Percentiles rank a stretch among this genome's conserved stretches.
Evolutionary conservation across 2,113 vertebrate genomes (phyloP).

Genomic region (Phainopepla nitens): DNA sequence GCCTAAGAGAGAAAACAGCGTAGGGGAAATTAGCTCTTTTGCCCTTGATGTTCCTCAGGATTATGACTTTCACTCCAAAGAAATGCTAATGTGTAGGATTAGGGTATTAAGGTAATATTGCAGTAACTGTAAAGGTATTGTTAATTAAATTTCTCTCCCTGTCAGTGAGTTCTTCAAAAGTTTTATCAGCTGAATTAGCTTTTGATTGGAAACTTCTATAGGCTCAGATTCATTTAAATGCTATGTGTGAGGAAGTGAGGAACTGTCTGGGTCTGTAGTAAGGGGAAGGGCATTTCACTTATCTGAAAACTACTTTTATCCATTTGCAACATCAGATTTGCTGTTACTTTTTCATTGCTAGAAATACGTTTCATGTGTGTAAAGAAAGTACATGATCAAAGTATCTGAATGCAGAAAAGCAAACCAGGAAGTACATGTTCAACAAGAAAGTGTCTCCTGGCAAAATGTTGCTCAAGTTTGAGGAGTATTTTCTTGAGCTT

Average conservation of each 20-base stretch:
- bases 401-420: neutral
- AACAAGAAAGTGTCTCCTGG: neutral
- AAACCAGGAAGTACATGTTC: neutral
- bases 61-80: neutral
- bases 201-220: neutral
- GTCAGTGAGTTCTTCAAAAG: neutral
- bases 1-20: neutral
- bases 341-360: neutral
- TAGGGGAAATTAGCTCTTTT: neutral
- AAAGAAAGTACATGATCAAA: neutral
- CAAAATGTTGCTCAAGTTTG: neutral
- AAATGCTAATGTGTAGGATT: neutral
- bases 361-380: neutral
- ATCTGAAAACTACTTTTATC: neutral
- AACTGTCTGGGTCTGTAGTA: neutral
- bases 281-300: neutral
- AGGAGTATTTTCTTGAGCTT: neutral
- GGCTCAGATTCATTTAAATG: neutral
- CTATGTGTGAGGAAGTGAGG: neutral
- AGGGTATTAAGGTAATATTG: neutral
- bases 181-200: neutral
- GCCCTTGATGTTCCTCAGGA: neutral
- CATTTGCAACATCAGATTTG: neutral
- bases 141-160: neutral
- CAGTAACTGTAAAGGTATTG: neutral